Conservation (phyloP, 1,140 invertebrate species). For the Caerostris extrusa region DNA sequence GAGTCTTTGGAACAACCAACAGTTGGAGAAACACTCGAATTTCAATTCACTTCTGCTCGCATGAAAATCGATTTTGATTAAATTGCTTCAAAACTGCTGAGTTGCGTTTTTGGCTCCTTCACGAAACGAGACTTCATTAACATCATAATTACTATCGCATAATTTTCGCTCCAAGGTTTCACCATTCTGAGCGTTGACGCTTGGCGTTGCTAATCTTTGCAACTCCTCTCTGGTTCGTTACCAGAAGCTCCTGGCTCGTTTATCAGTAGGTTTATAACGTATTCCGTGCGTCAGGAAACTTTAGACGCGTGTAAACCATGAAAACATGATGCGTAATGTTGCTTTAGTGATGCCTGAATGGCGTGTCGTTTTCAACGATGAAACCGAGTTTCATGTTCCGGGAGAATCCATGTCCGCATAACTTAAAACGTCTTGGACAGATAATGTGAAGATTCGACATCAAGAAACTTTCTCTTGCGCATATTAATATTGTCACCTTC, state of each 20-base stretch:
- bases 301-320: not conserved
- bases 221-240: not conserved
- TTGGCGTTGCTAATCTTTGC: not conserved
- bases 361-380: not conserved
- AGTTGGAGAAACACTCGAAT: not conserved
- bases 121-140: conserved; percentile 46
- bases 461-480: too few relatives aligned
- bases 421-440: too few relatives aligned
- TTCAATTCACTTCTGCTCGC: not conserved
- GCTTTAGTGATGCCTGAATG: not conserved
- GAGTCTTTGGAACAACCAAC: not conserved
- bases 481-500: too few relatives aligned
- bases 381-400: not conserved
- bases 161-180: conserved; percentile 52
- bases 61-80: conserved; percentile 36
- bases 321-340: not conserved
- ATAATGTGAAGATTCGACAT: too few relatives aligned
- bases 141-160: conserved; percentile 51
- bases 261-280: not conserved
- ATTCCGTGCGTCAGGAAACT: not conserved
- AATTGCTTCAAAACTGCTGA: conserved; percentile 24
- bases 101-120: not conserved
- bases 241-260: not conserved
- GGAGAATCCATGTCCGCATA: not conserved
- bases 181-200: not conserved